These are phyloP conservation scores for Aspidoscelis tigris DNA, from an alignment of 2,113 vertebrate genomes.

Conservation along the genomic window DNA sequence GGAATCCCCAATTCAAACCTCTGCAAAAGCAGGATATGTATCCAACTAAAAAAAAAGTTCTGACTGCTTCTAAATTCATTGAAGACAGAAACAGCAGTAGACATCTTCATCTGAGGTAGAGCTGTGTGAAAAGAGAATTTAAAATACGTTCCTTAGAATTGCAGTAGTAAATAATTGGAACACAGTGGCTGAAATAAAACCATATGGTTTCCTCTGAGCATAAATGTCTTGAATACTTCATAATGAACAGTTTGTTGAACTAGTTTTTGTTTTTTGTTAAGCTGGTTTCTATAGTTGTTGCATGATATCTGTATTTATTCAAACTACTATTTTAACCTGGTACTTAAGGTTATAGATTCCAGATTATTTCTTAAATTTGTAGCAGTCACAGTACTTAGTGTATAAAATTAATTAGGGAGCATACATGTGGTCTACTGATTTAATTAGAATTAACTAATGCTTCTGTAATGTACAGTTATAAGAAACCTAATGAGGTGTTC, in stretches of 20 bases:
- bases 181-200: not conserved
- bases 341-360: constrained; percentile 20
- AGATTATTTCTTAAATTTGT: constrained; percentile 33
- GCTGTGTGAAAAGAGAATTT: constrained; percentile 2
- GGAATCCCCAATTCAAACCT: too few species aligned
- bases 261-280: not conserved
- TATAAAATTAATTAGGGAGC: constrained; percentile 65
- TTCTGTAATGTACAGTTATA: constrained; percentile 70
- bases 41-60: not conserved
- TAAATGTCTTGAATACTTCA: not conserved
- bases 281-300: not conserved
- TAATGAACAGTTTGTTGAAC: not conserved
- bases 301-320: not conserved
- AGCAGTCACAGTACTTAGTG: constrained; percentile 38
- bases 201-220: not conserved
- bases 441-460: constrained; percentile 62
- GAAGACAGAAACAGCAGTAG: not conserved
- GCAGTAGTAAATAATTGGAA: constrained; percentile 14
- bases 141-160: not conserved
- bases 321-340: not conserved
- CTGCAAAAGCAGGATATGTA: too few species aligned
- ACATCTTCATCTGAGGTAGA: not conserved
- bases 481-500: constrained; percentile 69
- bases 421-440: constrained; percentile 61
- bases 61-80: constrained; percentile 1